Conservation (phyloP, 2,113 vertebrate genomes). For the Sinocyclocheilus rhinocerous region DNA sequence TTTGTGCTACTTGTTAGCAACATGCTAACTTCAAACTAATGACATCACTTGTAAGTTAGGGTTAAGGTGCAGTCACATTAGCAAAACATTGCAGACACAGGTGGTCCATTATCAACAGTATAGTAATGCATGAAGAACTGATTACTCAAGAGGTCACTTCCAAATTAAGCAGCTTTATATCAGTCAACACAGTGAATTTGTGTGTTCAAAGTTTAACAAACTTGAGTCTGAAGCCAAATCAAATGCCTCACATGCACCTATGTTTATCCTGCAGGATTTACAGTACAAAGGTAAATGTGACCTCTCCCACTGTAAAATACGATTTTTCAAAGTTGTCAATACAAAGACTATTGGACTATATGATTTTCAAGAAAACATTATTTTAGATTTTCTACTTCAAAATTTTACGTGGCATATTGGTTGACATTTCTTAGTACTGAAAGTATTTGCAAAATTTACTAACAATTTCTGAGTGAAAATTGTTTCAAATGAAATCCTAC, state of each 20-base stretch:
- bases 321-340: no score
- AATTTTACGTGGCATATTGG: no score
- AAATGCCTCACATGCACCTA: not conserved
- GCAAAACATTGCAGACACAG: no score
- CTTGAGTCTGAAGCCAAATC: not conserved
- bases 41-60: not conserved
- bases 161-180: not conserved
- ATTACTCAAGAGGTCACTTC: not conserved
- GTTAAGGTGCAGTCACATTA: not conserved
- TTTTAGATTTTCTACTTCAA: no score
- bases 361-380: no score
- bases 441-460: no score
- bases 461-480: no score
- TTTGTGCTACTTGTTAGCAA: not conserved
- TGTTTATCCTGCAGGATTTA: not conserved
- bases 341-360: no score
- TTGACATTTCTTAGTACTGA: no score
- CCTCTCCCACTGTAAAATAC: not conserved
- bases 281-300: not conserved
- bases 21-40: not conserved
- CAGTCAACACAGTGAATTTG: not conserved
- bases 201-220: not conserved
- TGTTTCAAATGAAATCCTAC: no score
- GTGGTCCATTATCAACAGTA: not conserved
- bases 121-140: not conserved